Evolutionary conservation across 2,113 vertebrate species (phyloP).

Genomic region (Cairina moschata): DNA sequence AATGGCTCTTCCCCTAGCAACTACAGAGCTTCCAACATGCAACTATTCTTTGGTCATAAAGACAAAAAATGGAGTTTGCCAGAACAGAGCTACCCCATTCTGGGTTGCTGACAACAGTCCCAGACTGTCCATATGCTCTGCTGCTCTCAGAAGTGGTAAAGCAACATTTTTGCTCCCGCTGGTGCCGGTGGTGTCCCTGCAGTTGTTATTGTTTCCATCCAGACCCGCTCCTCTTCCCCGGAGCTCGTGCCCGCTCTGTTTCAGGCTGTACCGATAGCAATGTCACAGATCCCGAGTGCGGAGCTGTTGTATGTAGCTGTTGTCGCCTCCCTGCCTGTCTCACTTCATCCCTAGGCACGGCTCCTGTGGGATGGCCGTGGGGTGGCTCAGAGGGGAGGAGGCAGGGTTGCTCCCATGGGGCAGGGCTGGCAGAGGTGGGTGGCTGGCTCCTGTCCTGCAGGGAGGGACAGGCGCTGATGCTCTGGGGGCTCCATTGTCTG

Average conservation of each 20-base stretch:
- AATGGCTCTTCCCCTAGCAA: conserved; percentile 65
- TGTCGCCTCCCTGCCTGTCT: neutral
- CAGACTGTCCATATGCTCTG: conserved; percentile 73
- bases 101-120: conserved; percentile 71
- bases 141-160: conserved; percentile 67
- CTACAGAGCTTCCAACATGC: conserved; percentile 67
- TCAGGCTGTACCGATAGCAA: neutral
- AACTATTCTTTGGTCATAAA: conserved; percentile 65
- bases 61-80: conserved; percentile 55
- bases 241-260: conserved; percentile 46
- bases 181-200: conserved; percentile 23
- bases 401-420: neutral
- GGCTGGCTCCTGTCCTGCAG: rapidly evolving
- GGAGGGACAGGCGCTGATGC: neutral
- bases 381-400: neutral
- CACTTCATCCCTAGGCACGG: neutral
- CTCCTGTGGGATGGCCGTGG: rapidly evolving
- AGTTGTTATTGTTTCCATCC: conserved; percentile 53
- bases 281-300: neutral
- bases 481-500: rapidly evolving
- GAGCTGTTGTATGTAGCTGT: conserved; percentile 40
- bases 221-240: conserved; percentile 33
- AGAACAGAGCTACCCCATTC: conserved; percentile 56
- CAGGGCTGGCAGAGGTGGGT: neutral
- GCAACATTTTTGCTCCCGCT: conserved; percentile 70